phyloP scores from a whole-genome alignment of 1,140 invertebrate species.

The Ladona fulva region DNA sequence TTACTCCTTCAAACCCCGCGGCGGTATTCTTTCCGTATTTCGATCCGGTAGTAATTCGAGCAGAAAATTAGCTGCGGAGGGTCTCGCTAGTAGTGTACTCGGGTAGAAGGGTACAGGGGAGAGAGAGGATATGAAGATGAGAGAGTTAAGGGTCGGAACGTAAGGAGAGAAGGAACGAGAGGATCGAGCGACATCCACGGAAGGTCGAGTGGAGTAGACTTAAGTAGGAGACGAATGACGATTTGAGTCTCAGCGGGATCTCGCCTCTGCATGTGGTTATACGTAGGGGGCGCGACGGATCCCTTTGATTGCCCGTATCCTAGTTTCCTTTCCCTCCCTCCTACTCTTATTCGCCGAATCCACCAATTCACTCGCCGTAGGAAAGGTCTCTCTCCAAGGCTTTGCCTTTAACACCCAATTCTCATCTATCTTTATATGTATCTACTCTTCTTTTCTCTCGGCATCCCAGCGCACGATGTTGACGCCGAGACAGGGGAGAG shows the following conservation, averaged over 20 bases:
- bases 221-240: neutral
- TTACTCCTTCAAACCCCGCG: too few species aligned
- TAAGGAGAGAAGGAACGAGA: neutral
- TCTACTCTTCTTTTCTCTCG: too few species aligned
- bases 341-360: neutral
- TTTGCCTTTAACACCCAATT: too few species aligned
- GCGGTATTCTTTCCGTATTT: too few species aligned
- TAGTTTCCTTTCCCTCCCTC: neutral
- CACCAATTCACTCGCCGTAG: neutral
- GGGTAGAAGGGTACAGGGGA: neutral
- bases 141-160: neutral
- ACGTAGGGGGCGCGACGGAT: neutral
- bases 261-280: neutral
- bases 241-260: neutral
- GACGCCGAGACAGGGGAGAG: too few species aligned
- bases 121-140: neutral
- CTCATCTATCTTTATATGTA: too few species aligned
- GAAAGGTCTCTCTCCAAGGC: too few species aligned
- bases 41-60: too few species aligned
- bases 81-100: neutral
- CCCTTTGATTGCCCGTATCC: conserved; percentile 2
- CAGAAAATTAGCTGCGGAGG: too few species aligned
- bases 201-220: neutral
- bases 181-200: neutral
- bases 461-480: too few species aligned